phyloP scores from a whole-genome alignment of 2,888 invertebrate genomes.

The Acrobasis suavella region DNA sequence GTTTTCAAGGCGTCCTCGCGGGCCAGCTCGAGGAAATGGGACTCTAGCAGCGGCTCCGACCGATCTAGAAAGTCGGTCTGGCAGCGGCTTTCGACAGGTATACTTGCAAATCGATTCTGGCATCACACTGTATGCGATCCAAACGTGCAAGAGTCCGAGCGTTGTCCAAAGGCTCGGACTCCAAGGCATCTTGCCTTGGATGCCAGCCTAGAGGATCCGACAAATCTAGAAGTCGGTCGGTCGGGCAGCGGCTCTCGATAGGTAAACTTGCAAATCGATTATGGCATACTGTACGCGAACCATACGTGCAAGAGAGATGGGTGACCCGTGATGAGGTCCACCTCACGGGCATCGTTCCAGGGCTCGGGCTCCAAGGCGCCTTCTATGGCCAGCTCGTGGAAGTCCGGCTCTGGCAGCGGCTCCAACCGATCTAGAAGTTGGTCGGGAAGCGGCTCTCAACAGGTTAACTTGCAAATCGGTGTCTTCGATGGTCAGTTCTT shows the following conservation, averaged over 20 bases:
- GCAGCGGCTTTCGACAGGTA: constrained; percentile 67
- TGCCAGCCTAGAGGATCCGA: constrained; percentile 61
- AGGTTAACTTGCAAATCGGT: constrained; percentile 50
- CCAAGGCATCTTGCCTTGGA: constrained; percentile 60
- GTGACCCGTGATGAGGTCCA: no score
- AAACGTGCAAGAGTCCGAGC: no score
- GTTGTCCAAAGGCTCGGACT: constrained; percentile 43
- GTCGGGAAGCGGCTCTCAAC: constrained; percentile 67
- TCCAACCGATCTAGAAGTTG: constrained; percentile 66
- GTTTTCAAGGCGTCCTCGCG: constrained; percentile 62
- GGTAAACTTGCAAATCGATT: constrained; percentile 44
- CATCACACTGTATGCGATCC: no score
- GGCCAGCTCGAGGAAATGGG: constrained; percentile 60
- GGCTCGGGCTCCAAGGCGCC: constrained; percentile 56
- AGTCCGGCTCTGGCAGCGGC: constrained; percentile 60
- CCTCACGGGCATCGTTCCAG: constrained; percentile 40
- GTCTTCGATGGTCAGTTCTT: constrained; percentile 61
- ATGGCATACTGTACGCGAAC: no score
- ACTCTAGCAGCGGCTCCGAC: constrained; percentile 60
- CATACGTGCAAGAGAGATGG: no score
- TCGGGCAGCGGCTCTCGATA: constrained; percentile 68
- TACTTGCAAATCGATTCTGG: no score
- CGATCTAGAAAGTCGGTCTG: constrained; percentile 66
- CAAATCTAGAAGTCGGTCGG: constrained; percentile 62
- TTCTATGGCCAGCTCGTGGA: constrained; percentile 58